phyloP scores from a whole-genome alignment of 2,888 invertebrate species.

The Sminthurinus aureus region DNA sequence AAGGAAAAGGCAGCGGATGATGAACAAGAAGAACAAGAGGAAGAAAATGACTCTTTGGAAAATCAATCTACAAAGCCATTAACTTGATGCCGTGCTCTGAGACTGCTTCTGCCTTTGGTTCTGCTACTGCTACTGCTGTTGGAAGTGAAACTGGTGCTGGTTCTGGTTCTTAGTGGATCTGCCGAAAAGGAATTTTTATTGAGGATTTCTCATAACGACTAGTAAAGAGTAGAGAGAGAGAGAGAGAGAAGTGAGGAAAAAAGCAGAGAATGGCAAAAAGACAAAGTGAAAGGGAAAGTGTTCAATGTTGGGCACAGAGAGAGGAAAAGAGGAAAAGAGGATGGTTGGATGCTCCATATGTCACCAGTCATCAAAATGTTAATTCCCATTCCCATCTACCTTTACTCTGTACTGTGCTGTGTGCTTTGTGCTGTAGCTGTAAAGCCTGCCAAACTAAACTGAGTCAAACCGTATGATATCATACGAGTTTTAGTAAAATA shows the following conservation, averaged over 20 bases:
- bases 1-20: not conserved
- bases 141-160: too few relatives aligned
- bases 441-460: too few relatives aligned
- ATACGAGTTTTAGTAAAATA: too few relatives aligned
- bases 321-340: not conserved
- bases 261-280: not conserved
- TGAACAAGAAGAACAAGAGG: conserved; percentile 1
- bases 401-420: not conserved
- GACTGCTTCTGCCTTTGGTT: too few relatives aligned
- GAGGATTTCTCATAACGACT: conserved; percentile 59
- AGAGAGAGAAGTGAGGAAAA: not conserved
- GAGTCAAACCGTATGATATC: too few relatives aligned
- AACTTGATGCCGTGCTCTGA: conserved; percentile 57
- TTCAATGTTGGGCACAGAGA: too few relatives aligned
- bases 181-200: conserved; percentile 54
- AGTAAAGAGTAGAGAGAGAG: not conserved
- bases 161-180: not conserved
- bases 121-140: too few relatives aligned
- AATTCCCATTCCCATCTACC: not conserved
- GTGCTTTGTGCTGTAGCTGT: too few relatives aligned
- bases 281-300: not conserved
- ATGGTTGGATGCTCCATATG: conserved; percentile 19
- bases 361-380: conserved; percentile 25
- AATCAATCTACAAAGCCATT: conserved; percentile 59
- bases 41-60: conserved; percentile 57